Conservation (phyloP, 2,888 invertebrate genomes). For the Seladonia tumulorum region DNA sequence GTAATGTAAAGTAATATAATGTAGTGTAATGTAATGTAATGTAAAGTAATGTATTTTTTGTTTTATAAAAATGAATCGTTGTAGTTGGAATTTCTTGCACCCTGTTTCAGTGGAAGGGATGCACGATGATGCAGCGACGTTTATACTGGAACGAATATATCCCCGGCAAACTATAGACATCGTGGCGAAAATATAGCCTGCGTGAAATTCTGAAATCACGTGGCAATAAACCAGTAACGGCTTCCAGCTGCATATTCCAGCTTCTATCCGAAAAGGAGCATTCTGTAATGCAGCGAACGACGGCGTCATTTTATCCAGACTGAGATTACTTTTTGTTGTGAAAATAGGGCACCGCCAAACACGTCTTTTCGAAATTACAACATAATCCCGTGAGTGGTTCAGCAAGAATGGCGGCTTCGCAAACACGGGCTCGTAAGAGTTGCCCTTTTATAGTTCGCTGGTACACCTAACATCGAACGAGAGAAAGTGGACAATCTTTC, state of each 20-base stretch:
- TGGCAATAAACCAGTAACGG: conserved; percentile 60
- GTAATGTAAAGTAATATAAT: no score
- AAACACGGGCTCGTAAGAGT: background rate
- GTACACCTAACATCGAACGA: background rate
- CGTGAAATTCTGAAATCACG: conserved; percentile 59
- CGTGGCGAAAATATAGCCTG: conserved; percentile 42
- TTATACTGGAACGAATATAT: background rate
- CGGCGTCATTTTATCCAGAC: conserved; percentile 47
- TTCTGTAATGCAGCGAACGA: conserved; percentile 40
- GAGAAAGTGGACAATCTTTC: background rate
- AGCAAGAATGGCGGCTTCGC: conserved; percentile 42
- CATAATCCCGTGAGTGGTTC: conserved; percentile 55
- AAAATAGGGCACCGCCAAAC: conserved; percentile 56
- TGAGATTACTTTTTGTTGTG: conserved; percentile 58
- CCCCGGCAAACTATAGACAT: conserved; percentile 22
- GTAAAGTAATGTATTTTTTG: background rate
- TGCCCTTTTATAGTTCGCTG: background rate
- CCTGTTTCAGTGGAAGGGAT: conserved; percentile 18
- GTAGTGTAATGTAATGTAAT: no score
- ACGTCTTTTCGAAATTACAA: conserved; percentile 56
- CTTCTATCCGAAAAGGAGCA: conserved; percentile 32
- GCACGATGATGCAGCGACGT: background rate
- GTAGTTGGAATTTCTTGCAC: conserved; percentile 7
- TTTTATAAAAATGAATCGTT: conserved; percentile 16
- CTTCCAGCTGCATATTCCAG: conserved; percentile 45